Evolutionary conservation across 1,140 invertebrate genomes (phyloP).

Genomic region (Mercenaria mercenaria): DNA sequence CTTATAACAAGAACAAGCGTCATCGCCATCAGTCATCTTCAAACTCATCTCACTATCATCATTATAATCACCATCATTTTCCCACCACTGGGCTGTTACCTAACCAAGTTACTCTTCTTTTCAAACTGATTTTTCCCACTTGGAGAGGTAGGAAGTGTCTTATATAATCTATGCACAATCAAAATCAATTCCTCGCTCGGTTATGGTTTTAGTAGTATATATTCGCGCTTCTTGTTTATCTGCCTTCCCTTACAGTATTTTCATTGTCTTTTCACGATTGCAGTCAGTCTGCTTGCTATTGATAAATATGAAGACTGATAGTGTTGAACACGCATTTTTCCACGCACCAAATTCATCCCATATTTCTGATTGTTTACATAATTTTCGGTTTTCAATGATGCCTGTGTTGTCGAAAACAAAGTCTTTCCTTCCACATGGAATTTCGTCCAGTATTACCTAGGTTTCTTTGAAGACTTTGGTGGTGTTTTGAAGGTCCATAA

Average conservation of each 20-base stretch:
- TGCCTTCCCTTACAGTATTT: neutral
- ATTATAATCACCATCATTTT: no score
- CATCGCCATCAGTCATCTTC: no score
- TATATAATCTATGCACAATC: neutral
- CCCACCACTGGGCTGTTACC: neutral
- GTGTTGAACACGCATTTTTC: neutral
- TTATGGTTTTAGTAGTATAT: neutral
- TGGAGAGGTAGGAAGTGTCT: neutral
- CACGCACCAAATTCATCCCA: constrained; percentile 61
- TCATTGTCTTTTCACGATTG: neutral
- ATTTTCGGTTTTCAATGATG: constrained; percentile 11
- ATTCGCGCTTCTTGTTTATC: constrained; percentile 15
- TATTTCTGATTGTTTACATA: constrained; percentile 4
- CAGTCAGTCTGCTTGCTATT: neutral
- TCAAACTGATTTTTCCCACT: neutral
- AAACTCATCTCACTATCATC: no score
- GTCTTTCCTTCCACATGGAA: constrained; percentile 43
- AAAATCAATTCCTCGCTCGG: neutral
- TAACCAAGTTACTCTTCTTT: neutral
- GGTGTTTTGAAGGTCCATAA: neutral
- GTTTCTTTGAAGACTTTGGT: neutral
- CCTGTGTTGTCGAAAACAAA: no score
- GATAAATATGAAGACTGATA: neutral
- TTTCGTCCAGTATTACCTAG: neutral
- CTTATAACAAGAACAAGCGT: neutral